These are phyloP conservation scores for Parapristionchus giblindavisi DNA, from an alignment of 2,888 invertebrate genomes.

Conservation along the genomic window DNA sequence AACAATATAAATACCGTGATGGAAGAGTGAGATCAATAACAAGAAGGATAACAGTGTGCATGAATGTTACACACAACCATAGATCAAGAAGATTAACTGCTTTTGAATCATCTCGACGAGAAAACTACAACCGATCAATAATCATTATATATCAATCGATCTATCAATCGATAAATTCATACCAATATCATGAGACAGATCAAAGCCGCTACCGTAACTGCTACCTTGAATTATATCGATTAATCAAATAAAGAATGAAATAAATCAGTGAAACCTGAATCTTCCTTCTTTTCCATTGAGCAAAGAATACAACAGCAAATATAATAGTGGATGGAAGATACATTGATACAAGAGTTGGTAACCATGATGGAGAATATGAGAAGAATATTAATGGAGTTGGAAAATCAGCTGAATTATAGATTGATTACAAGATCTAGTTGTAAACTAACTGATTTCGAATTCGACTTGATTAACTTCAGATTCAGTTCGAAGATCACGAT, in stretches of 20 bases:
- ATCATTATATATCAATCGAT: not conserved
- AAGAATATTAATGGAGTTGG: constrained; percentile 53
- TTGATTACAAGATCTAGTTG: not conserved
- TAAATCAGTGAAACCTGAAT: too few relatives aligned
- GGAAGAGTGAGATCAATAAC: constrained; percentile 42
- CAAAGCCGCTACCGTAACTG: constrained; percentile 34
- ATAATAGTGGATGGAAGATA: constrained; percentile 64
- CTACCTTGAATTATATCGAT: constrained; percentile 29
- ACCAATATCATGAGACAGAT: constrained; percentile 35
- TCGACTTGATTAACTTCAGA: constrained; percentile 26
- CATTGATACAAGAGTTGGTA: constrained; percentile 54
- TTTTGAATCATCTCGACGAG: constrained; percentile 30
- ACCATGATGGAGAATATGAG: constrained; percentile 56
- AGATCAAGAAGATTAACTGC: constrained; percentile 62
- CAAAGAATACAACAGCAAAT: constrained; percentile 56
- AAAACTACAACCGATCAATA: constrained; percentile 30
- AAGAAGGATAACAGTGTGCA: constrained; percentile 58
- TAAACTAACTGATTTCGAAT: constrained; percentile 34
- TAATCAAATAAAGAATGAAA: not conserved
- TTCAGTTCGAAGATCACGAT: constrained; percentile 36
- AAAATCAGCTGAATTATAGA: constrained; percentile 49
- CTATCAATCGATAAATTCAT: not conserved
- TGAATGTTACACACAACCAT: constrained; percentile 63
- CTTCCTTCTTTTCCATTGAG: constrained; percentile 37
- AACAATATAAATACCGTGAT: constrained; percentile 37